Conservation (phyloP, 2,797 vertebrate genomes). For the Oryzias sinensis region DNA sequence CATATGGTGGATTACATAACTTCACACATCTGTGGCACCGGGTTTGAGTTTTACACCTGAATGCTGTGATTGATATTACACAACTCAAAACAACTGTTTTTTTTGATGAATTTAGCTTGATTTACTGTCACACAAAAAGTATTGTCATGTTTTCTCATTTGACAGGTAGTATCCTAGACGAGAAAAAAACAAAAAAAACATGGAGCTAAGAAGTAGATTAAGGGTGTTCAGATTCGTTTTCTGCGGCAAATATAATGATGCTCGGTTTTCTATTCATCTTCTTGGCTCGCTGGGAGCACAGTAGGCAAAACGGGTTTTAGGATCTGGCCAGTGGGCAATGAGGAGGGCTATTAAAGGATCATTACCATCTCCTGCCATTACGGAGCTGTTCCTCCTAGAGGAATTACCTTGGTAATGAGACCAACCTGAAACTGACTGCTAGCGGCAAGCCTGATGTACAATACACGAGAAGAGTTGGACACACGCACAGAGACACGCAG, state of each 20-base stretch:
- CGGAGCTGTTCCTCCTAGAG: constrained; percentile 68
- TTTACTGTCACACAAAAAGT: too few relatives aligned
- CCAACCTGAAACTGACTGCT: constrained; percentile 74
- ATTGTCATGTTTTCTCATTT: too few relatives aligned
- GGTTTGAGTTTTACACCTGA: too few relatives aligned
- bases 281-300: constrained; percentile 56
- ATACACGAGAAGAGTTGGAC: constrained; percentile 48
- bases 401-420: constrained; percentile 81
- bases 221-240: constrained; percentile 75
- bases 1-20: too few relatives aligned
- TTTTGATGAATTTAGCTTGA: too few relatives aligned
- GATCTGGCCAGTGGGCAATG: constrained; percentile 78
- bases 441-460: constrained; percentile 43
- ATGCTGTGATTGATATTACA: too few relatives aligned
- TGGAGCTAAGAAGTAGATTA: constrained; percentile 59
- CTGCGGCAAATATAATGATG: constrained; percentile 72
- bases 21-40: too few relatives aligned
- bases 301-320: constrained; percentile 73
- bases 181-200: constrained; percentile 16
- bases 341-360: constrained; percentile 79
- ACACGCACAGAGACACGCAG: constrained; percentile 26
- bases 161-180: too few relatives aligned
- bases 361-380: constrained; percentile 80
- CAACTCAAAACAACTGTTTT: too few relatives aligned
- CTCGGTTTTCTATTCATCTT: constrained; percentile 79